Evolutionary conservation across 2,797 vertebrate genomes (phyloP).

Genomic region (Vultur gryphus): DNA sequence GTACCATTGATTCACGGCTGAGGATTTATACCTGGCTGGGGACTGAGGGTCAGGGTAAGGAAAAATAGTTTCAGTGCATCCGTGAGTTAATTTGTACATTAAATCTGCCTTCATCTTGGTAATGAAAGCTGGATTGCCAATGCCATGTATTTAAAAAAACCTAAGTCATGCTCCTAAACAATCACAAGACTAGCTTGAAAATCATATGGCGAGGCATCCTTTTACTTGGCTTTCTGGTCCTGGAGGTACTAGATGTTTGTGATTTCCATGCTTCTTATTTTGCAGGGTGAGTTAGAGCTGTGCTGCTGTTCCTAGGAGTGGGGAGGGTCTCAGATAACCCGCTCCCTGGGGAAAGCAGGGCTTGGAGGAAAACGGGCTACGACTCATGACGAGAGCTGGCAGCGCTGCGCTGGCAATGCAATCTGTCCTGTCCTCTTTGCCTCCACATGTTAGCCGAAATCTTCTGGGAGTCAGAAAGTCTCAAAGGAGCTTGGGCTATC

Average conservation of each 20-base stretch:
- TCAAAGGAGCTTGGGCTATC: neutral
- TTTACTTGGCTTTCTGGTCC: neutral
- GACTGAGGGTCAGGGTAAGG: neutral
- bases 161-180: neutral
- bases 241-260: neutral
- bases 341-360: neutral
- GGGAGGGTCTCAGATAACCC: neutral
- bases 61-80: neutral
- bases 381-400: neutral
- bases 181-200: neutral
- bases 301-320: neutral
- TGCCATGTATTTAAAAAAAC: neutral
- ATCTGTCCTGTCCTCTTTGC: neutral
- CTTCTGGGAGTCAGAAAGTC: neutral
- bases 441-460: neutral
- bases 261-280: neutral
- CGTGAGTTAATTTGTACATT: neutral
- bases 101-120: conserved; percentile 8
- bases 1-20: neutral
- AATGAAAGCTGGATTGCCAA: neutral
- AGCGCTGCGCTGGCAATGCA: neutral
- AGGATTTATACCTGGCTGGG: neutral
- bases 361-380: neutral
- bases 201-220: neutral
- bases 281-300: neutral